phyloP scores from a whole-genome alignment of 2,888 invertebrate genomes.

The Cryptus armator region DNA sequence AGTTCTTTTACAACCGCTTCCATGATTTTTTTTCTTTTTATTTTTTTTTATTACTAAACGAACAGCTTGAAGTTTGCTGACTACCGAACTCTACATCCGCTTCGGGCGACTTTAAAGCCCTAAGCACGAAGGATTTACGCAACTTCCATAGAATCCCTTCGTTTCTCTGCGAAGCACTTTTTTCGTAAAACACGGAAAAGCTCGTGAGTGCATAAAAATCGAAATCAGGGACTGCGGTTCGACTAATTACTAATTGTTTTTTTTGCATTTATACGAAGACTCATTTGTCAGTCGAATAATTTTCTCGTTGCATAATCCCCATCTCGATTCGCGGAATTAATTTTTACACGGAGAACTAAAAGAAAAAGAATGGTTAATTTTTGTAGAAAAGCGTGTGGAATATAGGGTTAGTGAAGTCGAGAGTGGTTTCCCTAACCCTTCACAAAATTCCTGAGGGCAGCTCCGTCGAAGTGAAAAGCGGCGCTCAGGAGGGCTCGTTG shows the following conservation, averaged over 20 bases:
- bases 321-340: background rate
- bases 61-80: too few relatives aligned
- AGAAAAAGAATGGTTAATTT: constrained; percentile 3
- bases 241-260: background rate
- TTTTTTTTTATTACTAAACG: background rate
- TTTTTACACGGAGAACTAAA: constrained; percentile 30
- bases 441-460: constrained; percentile 49
- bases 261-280: background rate
- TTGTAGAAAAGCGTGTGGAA: background rate
- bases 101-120: background rate
- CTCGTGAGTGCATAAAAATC: background rate
- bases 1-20: too few relatives aligned
- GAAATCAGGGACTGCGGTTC: background rate
- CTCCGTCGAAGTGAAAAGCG: constrained; percentile 45
- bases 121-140: background rate
- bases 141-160: background rate
- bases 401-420: constrained; percentile 33
- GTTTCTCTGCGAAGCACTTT: background rate
- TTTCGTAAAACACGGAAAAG: background rate
- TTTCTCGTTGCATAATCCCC: constrained; percentile 29
- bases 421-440: constrained; percentile 39
- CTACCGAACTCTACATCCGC: too few relatives aligned
- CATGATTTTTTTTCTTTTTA: background rate
- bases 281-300: constrained; percentile 42
- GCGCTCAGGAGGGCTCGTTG: constrained; percentile 21